phyloP scores from a whole-genome alignment of 2,113 vertebrate species.

The Stigmatopora argus region DNA sequence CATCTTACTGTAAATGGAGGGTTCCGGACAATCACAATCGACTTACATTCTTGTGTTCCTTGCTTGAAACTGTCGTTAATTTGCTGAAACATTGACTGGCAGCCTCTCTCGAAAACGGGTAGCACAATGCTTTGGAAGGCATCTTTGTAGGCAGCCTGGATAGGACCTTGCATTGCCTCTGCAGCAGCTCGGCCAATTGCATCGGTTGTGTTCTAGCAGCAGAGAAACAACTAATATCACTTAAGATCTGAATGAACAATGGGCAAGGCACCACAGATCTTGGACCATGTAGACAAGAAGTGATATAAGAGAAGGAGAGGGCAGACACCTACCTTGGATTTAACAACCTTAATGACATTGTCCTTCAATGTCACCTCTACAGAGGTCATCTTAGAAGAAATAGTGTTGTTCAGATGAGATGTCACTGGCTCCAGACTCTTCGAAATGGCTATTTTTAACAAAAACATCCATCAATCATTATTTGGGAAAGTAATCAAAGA shows the following conservation, averaged over 20 bases:
- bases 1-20: background rate
- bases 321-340: constrained; percentile 81
- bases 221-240: background rate
- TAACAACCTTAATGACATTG: constrained; percentile 86
- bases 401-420: constrained; percentile 79
- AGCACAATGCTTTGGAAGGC: constrained; percentile 88
- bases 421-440: constrained; percentile 87
- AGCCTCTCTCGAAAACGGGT: constrained; percentile 92
- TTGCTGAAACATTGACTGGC: constrained; percentile 98
- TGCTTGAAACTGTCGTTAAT: constrained; percentile 98
- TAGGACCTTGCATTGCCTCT: constrained; percentile 88
- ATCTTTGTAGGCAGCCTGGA: constrained; percentile 89
- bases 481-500: constrained; percentile 10
- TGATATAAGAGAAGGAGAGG: background rate
- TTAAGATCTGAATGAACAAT: background rate
- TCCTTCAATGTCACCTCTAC: constrained; percentile 89
- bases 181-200: constrained; percentile 85
- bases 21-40: background rate
- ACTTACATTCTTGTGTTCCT: constrained; percentile 93
- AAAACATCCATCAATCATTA: constrained; percentile 22
- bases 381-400: constrained; percentile 82
- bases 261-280: too few relatives aligned
- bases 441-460: constrained; percentile 54
- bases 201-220: constrained; percentile 81
- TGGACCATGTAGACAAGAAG: background rate